Evolutionary conservation across 2,888 invertebrate species (phyloP), one percentile per base, ranked within the genome.

Genomic region (Plebejus melissa): DNA sequence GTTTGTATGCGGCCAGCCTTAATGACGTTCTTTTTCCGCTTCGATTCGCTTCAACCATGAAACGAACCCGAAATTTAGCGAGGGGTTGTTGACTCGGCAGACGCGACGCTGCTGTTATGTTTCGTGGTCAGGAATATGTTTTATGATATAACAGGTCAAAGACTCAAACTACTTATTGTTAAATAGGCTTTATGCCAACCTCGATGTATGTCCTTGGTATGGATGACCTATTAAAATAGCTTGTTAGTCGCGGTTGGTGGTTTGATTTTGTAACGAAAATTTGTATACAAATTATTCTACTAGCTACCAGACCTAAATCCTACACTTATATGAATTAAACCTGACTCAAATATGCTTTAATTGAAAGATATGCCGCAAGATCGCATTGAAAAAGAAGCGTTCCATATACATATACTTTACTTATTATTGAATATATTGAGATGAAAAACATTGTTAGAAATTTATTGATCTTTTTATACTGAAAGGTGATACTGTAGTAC

Each of bases 21-120:
- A 72, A 72, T 72, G 50, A 32, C 72, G 50, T 72, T 72, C 72
- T 54, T 54, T 72, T 72, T 50, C 46, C 72, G 54, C 72, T 28
- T 50, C 50, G 72, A 50, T 72, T 72, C 72, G 50, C 72, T 50
- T 72, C 50, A 54, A 54, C 50, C 28, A 54, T 72, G 50, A 50
- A 28, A 72, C 54, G 28, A 36, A 36, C 54, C 72, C 71, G 72
- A 72, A 72, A 72, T 50, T 70, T 54, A 71, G 72, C 72, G 72
- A 72, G 16, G 72, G 72, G 72, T 50, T 72, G 72, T 54, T 72
- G 72, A 72, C 72, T 50, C 32, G 13, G 6, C 22, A 38, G 1
- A 2, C 32, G 32, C 1, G 9, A 7, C 3, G 3, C 38, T 70
- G 50, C 11, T 72, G 28, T 28, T 50, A 54, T 72, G 54, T 16